A percentile compares a stretch with the other conserved stretches of the same genome.
phyloP scores from a whole-genome alignment of 2,888 invertebrate genomes.

The Temnothorax ravouxi region DNA sequence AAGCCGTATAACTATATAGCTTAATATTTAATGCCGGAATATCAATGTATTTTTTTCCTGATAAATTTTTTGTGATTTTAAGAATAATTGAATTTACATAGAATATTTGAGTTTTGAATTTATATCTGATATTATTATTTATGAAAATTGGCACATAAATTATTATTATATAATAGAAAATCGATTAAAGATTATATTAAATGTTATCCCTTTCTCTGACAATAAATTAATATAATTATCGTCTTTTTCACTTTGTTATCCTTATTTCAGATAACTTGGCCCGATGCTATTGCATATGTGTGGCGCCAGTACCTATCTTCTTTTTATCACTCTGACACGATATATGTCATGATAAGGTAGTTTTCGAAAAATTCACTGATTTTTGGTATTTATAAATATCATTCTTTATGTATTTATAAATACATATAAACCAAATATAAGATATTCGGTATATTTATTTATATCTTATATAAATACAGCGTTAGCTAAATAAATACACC shows the following conservation, averaged over 20 bases:
- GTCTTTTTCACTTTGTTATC: not conserved
- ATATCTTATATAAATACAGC: too few relatives aligned
- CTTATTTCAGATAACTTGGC: conserved; percentile 45
- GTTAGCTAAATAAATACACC: too few relatives aligned
- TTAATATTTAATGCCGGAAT: not conserved
- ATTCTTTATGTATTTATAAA: too few relatives aligned
- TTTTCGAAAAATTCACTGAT: conserved; percentile 63
- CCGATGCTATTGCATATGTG: conserved; percentile 34
- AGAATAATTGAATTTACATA: not conserved
- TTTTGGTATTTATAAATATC: not conserved
- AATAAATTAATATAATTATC: conserved; percentile 5
- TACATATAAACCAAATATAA: too few relatives aligned
- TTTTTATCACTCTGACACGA: conserved; percentile 69
- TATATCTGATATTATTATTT: not conserved
- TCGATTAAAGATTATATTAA: not conserved
- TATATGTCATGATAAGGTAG: conserved; percentile 66
- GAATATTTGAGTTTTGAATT: not conserved
- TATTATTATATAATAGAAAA: not conserved
- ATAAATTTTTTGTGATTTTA: not conserved
- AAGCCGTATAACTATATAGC: not conserved
- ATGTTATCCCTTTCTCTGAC: conserved; percentile 1
- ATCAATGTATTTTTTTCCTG: not conserved
- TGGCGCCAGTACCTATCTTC: conserved; percentile 62
- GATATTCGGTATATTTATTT: too few relatives aligned
- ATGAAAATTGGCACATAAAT: not conserved